Conservation (phyloP, 92 coral and sea anemone species). For the Phenganax stokvisi region DNA sequence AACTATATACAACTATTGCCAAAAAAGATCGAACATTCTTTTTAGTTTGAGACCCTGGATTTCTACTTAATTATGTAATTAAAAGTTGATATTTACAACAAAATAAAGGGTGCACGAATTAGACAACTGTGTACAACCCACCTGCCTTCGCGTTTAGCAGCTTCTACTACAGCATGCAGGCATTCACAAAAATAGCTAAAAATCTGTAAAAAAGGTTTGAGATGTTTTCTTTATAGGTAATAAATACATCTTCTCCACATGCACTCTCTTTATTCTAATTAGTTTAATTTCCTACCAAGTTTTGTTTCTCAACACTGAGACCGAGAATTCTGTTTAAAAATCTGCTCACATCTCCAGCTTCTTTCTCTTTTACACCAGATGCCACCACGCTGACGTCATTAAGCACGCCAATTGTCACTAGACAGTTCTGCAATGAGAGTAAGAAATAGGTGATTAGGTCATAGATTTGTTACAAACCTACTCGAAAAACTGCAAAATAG, state of each 20-base stretch:
- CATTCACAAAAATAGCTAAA: slow-evolving; percentile 89
- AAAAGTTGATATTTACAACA: background rate
- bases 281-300: slow-evolving; percentile 50
- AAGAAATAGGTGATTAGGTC: background rate
- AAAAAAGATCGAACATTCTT: background rate
- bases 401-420: slow-evolving; percentile 66
- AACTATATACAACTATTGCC: no score
- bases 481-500: no score
- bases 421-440: slow-evolving; percentile 55
- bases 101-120: background rate
- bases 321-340: slow-evolving; percentile 93
- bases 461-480: no score
- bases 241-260: background rate
- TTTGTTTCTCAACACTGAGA: slow-evolving; percentile 81
- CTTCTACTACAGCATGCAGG: slow-evolving; percentile 65
- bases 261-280: background rate
- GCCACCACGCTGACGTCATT: slow-evolving; percentile 56
- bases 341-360: slow-evolving; percentile 80
- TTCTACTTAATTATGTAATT: no score
- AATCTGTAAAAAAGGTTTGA: slow-evolving; percentile 48
- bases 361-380: slow-evolving; percentile 72
- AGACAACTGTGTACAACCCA: slow-evolving; percentile 31
- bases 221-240: background rate
- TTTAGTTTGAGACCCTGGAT: no score
- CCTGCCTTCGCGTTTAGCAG: slow-evolving; percentile 98